Evolutionary conservation across 1,140 invertebrate genomes (phyloP), one percentile per base, ranked within the genome.

Genomic region (Drosophila mayri): DNA sequence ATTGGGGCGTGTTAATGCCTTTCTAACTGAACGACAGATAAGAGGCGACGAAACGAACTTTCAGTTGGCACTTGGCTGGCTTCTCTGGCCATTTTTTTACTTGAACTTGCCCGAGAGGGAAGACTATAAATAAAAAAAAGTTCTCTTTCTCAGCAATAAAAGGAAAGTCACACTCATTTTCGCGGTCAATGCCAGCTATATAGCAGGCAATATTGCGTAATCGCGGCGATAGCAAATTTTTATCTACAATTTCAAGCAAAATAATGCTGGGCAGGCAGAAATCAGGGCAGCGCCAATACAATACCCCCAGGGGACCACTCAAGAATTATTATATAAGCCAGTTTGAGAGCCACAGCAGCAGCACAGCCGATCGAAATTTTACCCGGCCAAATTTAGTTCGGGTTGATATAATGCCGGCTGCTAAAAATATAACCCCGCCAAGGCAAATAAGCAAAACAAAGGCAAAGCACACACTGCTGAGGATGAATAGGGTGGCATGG

Each of bases 371-470:
- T 76, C 60, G 61, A 76, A 67, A 54, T 38, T 68, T 61, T 72
- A n/a, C 49, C 44, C 40, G 62, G 38, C 83, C 86, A 87, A 84
- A 74, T 88, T 88, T 87, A 88, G 83, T 83, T 58, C 76, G 64
- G 60, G 55, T 87, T 83, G 83, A 83, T 81, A 73, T 81, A 90
- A 81, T 81, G 78, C 78, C 85, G 86, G 85, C 74, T 85, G 85
- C 85, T 90, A 90, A 52, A 90, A 90, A 90, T 90, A 90, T 64
- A 73, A 71, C 40, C 49, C 66, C 64, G 63, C 75, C 61, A 72
- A 59, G 28, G 52, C 60, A 62, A 70, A 90, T 76, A 85, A 79
- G 81, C 65, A 86, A 86, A 79, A 75, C 58, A 80, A 72, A 59
- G 62, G 30, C 64, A 46, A 32, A 47, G 41, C 38, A 64, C 40